Evolutionary conservation across 2,888 invertebrate genomes (phyloP).

Genomic region (Trachelus iudaicus): DNA sequence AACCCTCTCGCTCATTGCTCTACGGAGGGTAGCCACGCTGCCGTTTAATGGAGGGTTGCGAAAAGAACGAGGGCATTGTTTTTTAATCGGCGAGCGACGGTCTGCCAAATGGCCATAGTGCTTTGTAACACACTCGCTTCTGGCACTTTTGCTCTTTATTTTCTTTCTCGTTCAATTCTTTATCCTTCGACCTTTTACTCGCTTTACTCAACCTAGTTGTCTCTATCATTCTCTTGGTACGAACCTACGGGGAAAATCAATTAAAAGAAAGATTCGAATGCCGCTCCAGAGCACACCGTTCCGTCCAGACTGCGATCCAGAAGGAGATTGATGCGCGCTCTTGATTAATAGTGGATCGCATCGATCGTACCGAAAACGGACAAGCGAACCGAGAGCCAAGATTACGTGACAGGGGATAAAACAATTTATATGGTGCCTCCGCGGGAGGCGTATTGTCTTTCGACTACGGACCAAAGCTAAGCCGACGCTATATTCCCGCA

Average conservation of each 20-base stretch:
- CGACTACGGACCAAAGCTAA: conserved; percentile 33
- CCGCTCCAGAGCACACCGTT: too few species aligned
- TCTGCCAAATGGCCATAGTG: not conserved
- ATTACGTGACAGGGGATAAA: conserved; percentile 34
- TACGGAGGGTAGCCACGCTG: not conserved
- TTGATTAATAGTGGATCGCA: conserved; percentile 20
- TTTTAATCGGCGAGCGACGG: conserved; percentile 1
- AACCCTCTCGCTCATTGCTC: too few species aligned
- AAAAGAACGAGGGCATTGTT: conserved; percentile 21
- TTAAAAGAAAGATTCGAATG: too few species aligned
- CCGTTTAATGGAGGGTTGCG: conserved; percentile 1
- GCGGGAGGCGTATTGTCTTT: conserved; percentile 55
- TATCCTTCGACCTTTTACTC: too few species aligned
- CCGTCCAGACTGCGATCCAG: too few species aligned
- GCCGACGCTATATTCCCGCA: conserved; percentile 36
- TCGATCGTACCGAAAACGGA: conserved; percentile 10
- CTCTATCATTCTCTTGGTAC: too few species aligned
- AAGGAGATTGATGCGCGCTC: not conserved
- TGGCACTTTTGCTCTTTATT: too few species aligned
- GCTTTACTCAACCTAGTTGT: too few species aligned
- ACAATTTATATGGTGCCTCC: conserved; percentile 56
- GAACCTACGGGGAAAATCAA: too few species aligned
- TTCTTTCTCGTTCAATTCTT: too few species aligned
- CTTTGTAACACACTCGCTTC: too few species aligned
- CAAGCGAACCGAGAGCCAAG: conserved; percentile 1